Evolutionary conservation across 2,797 vertebrate species (phyloP), one percentile per base, ranked within the genome.

Genomic region (Fringilla coelebs): DNA sequence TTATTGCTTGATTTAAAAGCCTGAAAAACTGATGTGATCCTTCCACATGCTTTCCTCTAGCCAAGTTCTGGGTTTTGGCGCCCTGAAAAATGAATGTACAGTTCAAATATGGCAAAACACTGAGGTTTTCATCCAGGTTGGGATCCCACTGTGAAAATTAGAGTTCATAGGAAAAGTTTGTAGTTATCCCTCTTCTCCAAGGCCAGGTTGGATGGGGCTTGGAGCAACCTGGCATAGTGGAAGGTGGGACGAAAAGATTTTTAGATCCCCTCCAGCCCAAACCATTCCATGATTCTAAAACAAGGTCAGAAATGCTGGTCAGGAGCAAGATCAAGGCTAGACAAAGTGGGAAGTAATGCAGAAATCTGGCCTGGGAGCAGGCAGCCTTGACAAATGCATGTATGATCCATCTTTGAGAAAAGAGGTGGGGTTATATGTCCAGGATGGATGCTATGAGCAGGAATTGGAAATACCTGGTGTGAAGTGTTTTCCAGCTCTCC

Each of bases 91-190:
- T 78, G 18, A 40, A 1, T 7, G 7, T 26, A 3, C 18, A 2
- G 29, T n/a, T 58, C 22, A 40, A 63, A n/a, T 40, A n/a, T 20
- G 29, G 65, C 65, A 72, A 16, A 68, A 38, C 2, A 8, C 13
- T 7, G 57, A 60, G 31, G 15, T 20, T 66, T 26, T 62, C 17
- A 15, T 31, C 10, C 36, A 72, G 41, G 15, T 71, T 85, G 82
- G 36, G 54, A 75, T 15, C 22, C 26, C 13, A 6, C 15, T 43
- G 65, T 0, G 0, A 14, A 54, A 57, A 3, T 0, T 85, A 52
- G 21, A 55, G 29, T 48, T 72, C 73, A 31, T n/a, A 40, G 61
- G 22, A 38, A 45, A 40, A 49, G 22, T 66, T 46, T 61, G 29
- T 25, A 31, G n/a, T 10, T 89, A 22, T 7, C 2, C 21, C 38